These are phyloP conservation scores for Stenotaenia linearis DNA, from an alignment of 2,888 invertebrate genomes.

Conservation along the genomic window DNA sequence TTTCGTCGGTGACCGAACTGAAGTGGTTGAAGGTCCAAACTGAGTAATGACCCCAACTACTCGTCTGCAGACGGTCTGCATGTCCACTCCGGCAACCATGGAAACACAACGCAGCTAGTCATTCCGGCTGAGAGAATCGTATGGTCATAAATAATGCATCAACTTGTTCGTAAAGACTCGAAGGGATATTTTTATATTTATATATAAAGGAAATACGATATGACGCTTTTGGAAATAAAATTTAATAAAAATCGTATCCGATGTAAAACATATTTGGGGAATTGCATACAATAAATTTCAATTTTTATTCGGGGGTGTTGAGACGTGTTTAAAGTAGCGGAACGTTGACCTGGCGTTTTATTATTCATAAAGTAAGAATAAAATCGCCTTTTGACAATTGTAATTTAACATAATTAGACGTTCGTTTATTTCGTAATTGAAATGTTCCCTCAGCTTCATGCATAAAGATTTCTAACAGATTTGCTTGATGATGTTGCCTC, in stretches of 20 bases:
- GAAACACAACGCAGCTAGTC: constrained; percentile 6
- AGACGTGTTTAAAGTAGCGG: not conserved
- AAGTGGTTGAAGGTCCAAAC: not conserved
- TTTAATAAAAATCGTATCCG: not conserved
- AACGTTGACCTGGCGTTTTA: not conserved
- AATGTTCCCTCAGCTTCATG: constrained; percentile 10
- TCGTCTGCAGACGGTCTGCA: constrained; percentile 10
- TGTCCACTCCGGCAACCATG: not conserved
- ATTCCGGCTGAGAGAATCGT: not conserved
- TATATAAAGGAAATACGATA: not conserved
- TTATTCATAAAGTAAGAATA: not conserved
- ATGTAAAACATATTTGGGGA: not conserved
- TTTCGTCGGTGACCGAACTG: not conserved
- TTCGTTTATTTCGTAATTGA: not conserved
- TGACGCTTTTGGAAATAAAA: not conserved
- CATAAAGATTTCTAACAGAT: constrained; percentile 23
- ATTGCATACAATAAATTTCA: not conserved
- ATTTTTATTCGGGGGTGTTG: not conserved
- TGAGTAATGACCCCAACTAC: not conserved
- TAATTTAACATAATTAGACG: not conserved
- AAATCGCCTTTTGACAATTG: not conserved
- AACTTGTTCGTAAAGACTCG: not conserved
- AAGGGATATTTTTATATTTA: not conserved
- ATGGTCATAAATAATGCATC: constrained; percentile 2
- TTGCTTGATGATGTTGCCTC: not conserved